Base-by-base conservation (phyloP, 1,140 invertebrate genomes). In the Bombus terrestris region DNA sequence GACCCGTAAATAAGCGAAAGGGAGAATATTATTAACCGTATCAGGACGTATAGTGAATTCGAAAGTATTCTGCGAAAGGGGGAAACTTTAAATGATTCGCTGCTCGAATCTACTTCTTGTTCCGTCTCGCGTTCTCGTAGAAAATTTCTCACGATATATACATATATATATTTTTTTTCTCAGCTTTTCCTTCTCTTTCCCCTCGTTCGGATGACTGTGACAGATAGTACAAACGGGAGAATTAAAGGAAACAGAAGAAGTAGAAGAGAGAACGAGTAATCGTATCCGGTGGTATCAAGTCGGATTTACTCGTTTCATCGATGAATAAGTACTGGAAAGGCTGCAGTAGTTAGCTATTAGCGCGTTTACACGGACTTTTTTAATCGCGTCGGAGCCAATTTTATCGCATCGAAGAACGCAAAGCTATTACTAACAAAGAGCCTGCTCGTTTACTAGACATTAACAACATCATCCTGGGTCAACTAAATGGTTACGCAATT, bases 401-500 rank as follows among this genome's bases (percentile, higher is more conserved):
- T 78, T 53, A 43, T 43, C 53, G 37, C 43, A 41, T 59, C 37
- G 13, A 80, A 39, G 64, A 71, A n/a, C 13, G 32, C 28, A 62
- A 18, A 15, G 39, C 41, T 22, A 35, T 22, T 15, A 32, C 32
- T 47, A 37, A 37, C 57, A 37, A 62, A 69, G 28, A 53, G 41
- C 12, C 28, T 59, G 8, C 41, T 3, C 41, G 32, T 37, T 71
- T 22, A n/a, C n/a, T 22, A 47, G 28, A 79, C 32, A 72, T 41
- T 80, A 47, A 41, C 62, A 32, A n/a, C 83, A 80, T 59, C 66
- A 39, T 85, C 43, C 77, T 37, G 68, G 77, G 59, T 64, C 53
- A 62, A 85, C 78, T 73, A 64, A 85, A 80, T 35, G 68, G 77
- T 85, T 85, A 80, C 77, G 83, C 77, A 85, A 85, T 71, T 39